A percentile compares a stretch with the other conserved stretches of the same genome.
These are phyloP conservation scores for Microtus montanus DNA, from an alignment of 2,113 vertebrate genomes.

Conservation along the genomic window DNA sequence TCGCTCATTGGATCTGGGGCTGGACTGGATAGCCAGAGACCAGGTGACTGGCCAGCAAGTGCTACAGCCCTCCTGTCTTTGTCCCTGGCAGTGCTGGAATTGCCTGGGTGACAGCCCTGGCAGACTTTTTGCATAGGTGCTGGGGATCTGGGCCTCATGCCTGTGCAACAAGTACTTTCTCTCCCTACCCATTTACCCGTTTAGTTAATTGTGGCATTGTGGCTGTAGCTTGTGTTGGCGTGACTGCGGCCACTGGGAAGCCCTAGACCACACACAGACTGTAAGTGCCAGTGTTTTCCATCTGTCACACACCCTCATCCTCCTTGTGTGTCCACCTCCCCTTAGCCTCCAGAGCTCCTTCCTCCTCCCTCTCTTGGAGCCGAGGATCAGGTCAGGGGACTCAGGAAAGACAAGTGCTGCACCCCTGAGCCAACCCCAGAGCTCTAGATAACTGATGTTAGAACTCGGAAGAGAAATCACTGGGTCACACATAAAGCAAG, in stretches of 20 bases:
- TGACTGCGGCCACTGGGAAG: background rate
- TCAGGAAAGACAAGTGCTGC: background rate
- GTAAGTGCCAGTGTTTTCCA: background rate
- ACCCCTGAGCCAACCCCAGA: background rate
- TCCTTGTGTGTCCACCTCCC: background rate
- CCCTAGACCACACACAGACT: background rate
- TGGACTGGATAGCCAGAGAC: background rate
- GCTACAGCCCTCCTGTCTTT: background rate
- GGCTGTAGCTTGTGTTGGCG: background rate
- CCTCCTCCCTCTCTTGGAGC: too few relatives aligned
- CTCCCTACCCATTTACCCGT: background rate
- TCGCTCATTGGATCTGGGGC: background rate
- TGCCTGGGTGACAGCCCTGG: background rate
- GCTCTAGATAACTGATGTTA: slow-evolving; percentile 5
- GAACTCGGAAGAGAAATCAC: background rate
- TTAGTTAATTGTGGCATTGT: background rate
- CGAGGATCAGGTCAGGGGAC: background rate
- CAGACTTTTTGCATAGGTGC: background rate
- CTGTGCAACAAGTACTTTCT: background rate
- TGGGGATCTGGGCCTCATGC: background rate
- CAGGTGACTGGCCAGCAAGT: background rate
- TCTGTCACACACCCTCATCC: background rate
- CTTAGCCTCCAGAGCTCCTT: slow-evolving; percentile 2
- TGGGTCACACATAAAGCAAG: background rate
- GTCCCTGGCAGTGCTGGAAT: background rate